Percentiles rank a stretch among this genome's conserved stretches.
Evolutionary conservation across 2,113 vertebrate genomes (phyloP).

Genomic region (Muntiacus muntjak): DNA sequence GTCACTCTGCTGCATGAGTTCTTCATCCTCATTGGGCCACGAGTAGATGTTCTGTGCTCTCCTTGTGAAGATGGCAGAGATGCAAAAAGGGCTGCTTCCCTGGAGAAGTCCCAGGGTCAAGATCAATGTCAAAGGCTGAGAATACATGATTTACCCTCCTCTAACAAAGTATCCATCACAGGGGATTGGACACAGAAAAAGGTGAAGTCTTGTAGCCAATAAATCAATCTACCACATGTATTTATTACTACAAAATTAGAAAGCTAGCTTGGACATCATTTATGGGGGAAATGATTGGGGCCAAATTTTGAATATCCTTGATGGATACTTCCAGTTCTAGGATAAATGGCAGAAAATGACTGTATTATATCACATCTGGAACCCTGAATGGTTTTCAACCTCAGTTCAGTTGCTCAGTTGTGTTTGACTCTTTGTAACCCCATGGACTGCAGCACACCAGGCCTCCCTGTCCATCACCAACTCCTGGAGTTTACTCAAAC

Average conservation of each 20-base stretch:
- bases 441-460: not conserved
- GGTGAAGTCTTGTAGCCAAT: not conserved
- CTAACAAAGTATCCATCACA: not conserved
- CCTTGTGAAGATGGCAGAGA: not conserved
- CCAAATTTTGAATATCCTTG: not conserved
- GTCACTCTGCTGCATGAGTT: not conserved
- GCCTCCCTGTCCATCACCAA: not conserved
- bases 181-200: not conserved
- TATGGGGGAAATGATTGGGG: not conserved
- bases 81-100: not conserved
- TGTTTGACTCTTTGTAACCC: not conserved
- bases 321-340: not conserved
- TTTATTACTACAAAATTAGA: not conserved
- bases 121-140: not conserved
- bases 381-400: not conserved
- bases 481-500: not conserved
- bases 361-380: not conserved
- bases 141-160: not conserved
- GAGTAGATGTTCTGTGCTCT: not conserved
- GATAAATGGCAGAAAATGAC: not conserved
- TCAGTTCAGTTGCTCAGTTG: not conserved
- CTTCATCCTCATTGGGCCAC: not conserved
- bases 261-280: not conserved
- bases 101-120: not conserved
- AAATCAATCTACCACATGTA: not conserved